A percentile compares a stretch with the other conserved stretches of the same genome.
phyloP scores from a whole-genome alignment of 2,888 invertebrate species.

The Eledona agricola region DNA sequence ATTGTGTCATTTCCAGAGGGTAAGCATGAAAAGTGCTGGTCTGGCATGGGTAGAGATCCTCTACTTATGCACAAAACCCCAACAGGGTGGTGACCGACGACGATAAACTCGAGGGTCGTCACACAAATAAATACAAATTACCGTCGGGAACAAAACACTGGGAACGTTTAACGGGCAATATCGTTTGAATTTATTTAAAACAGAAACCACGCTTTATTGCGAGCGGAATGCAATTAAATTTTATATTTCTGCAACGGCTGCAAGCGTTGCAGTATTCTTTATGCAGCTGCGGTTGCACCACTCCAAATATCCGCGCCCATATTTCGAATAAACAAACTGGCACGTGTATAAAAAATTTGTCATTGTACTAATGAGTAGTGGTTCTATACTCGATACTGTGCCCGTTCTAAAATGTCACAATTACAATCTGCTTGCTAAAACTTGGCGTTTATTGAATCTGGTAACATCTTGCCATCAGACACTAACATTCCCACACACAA shows the following conservation, averaged over 20 bases:
- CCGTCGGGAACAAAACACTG: constrained; percentile 30
- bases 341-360: too few species aligned
- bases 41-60: constrained; percentile 45
- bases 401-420: too few species aligned
- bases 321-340: too few species aligned
- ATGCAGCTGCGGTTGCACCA: too few species aligned
- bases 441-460: too few species aligned
- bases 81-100: constrained; percentile 24
- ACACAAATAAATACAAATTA: constrained; percentile 36
- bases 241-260: constrained; percentile 27
- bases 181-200: constrained; percentile 27
- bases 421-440: too few species aligned
- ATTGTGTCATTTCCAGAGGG: constrained; percentile 59
- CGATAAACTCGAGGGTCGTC: constrained; percentile 27
- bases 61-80: constrained; percentile 35
- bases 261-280: constrained; percentile 15
- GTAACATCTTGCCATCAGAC: too few species aligned
- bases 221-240: constrained; percentile 34
- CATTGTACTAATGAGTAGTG: too few species aligned
- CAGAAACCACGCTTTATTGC: constrained; percentile 18
- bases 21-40: constrained; percentile 53
- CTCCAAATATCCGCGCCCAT: too few species aligned
- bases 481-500: too few species aligned
- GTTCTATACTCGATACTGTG: too few species aligned
- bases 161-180: constrained; percentile 32